Percentiles rank a stretch among this genome's conserved stretches.
These are phyloP conservation scores for Brachyalestes nurse DNA, from an alignment of 2,797 vertebrate genomes.

Conservation along the genomic window DNA sequence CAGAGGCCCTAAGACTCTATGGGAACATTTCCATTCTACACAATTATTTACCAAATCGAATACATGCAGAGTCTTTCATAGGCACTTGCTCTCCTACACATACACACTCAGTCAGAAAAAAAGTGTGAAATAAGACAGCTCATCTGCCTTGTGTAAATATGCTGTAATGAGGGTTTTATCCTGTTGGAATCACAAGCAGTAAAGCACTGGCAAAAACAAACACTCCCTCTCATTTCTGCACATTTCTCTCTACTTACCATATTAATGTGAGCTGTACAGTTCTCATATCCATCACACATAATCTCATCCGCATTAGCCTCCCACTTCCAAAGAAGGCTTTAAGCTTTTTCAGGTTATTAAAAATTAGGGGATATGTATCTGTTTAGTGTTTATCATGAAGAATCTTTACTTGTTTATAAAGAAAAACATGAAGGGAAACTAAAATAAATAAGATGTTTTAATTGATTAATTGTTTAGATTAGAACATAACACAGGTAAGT, in stretches of 20 bases:
- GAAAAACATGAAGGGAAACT: background rate
- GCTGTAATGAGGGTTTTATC: slow-evolving; percentile 41
- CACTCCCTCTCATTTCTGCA: background rate
- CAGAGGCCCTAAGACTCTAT: background rate
- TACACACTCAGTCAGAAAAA: slow-evolving; percentile 8
- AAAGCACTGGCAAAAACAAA: slow-evolving; percentile 31
- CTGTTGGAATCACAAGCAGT: slow-evolving; percentile 25
- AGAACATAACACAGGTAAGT: background rate
- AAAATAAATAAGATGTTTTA: background rate
- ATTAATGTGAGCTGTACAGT: slow-evolving; percentile 12
- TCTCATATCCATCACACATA: slow-evolving; percentile 25
- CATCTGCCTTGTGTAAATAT: slow-evolving; percentile 41
- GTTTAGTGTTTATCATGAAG: background rate
- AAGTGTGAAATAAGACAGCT: slow-evolving; percentile 33
- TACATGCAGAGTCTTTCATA: background rate
- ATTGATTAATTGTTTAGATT: background rate
- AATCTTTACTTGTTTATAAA: background rate
- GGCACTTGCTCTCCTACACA: background rate
- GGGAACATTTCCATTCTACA: slow-evolving; percentile 4
- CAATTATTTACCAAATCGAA: slow-evolving; percentile 7
- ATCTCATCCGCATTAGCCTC: slow-evolving; percentile 30
- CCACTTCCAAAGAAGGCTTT: slow-evolving; percentile 9
- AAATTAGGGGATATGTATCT: background rate
- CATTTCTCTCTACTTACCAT: slow-evolving; percentile 17
- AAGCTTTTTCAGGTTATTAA: slow-evolving; percentile 36